Percentiles rank a stretch among this genome's conserved stretches.
phyloP scores from a whole-genome alignment of 2,113 vertebrate species.

The Ursus arctos region DNA sequence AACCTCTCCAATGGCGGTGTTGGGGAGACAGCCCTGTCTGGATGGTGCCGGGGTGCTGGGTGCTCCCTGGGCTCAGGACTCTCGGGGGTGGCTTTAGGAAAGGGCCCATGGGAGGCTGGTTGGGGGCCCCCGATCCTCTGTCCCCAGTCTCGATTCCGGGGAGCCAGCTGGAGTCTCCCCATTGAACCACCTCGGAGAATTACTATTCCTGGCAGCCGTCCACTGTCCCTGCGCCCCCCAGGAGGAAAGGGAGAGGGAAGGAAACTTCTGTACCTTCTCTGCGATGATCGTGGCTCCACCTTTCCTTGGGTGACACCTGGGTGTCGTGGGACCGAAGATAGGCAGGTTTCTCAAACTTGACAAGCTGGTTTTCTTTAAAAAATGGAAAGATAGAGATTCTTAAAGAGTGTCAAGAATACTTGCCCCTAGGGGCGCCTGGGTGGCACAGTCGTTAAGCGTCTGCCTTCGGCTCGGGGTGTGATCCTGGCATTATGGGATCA shows the following conservation, averaged over 20 bases:
- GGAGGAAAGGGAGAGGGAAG: neutral
- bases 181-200: neutral
- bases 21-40: neutral
- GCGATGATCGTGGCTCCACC: neutral
- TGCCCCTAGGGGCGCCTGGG: too few relatives aligned
- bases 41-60: neutral
- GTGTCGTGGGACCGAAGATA: neutral
- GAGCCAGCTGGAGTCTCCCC: neutral
- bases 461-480: too few relatives aligned
- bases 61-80: neutral
- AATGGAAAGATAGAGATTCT: neutral
- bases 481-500: too few relatives aligned
- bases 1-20: neutral
- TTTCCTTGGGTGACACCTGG: neutral
- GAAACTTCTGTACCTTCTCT: neutral
- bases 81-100: neutral
- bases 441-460: too few relatives aligned
- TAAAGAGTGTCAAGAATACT: neutral
- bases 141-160: rapidly evolving
- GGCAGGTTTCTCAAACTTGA: neutral
- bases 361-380: neutral
- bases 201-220: neutral
- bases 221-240: neutral
- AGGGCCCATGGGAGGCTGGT: rapidly evolving
- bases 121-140: neutral